Percentiles rank a stretch among this genome's conserved stretches.
These are phyloP conservation scores for Condylostylus longicornis DNA, from an alignment of 1,140 invertebrate genomes.

Conservation along the genomic window DNA sequence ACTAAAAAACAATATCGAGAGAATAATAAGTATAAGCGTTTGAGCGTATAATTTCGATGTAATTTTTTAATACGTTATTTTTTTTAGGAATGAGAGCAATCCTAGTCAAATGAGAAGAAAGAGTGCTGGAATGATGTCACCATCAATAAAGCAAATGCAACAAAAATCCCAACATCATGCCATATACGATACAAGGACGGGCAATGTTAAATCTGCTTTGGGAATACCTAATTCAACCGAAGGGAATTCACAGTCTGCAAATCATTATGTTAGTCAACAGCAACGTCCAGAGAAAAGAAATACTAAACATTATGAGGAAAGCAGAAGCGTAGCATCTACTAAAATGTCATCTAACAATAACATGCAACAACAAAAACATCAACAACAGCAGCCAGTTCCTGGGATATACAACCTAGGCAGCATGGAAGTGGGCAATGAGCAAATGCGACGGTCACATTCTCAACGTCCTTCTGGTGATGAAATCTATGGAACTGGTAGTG, in stretches of 20 bases:
- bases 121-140: conserved; percentile 20
- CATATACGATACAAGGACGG: conserved; percentile 28
- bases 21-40: too few relatives aligned
- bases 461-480: conserved; percentile 18
- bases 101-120: too few relatives aligned
- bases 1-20: too few relatives aligned
- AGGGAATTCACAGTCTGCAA: conserved; percentile 26
- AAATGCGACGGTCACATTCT: not conserved
- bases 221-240: conserved; percentile 23
- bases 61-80: too few relatives aligned
- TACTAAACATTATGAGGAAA: conserved; percentile 4
- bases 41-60: too few relatives aligned
- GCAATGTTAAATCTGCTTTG: conserved; percentile 24
- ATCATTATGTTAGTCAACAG: not conserved
- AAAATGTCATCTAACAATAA: conserved; percentile 1
- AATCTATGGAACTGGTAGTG: conserved; percentile 27
- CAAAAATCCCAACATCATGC: conserved; percentile 27
- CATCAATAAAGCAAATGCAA: conserved; percentile 15
- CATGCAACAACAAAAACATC: conserved; percentile 10
- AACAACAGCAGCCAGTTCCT: conserved; percentile 14
- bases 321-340: not conserved
- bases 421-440: not conserved
- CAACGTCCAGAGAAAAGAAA: conserved; percentile 9
- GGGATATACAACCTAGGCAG: too few relatives aligned
- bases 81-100: too few relatives aligned